Percentiles rank a stretch among this genome's conserved stretches.
These are phyloP conservation scores for Drosophila lutescens DNA, from an alignment of 2,888 invertebrate species.

Conservation along the genomic window DNA sequence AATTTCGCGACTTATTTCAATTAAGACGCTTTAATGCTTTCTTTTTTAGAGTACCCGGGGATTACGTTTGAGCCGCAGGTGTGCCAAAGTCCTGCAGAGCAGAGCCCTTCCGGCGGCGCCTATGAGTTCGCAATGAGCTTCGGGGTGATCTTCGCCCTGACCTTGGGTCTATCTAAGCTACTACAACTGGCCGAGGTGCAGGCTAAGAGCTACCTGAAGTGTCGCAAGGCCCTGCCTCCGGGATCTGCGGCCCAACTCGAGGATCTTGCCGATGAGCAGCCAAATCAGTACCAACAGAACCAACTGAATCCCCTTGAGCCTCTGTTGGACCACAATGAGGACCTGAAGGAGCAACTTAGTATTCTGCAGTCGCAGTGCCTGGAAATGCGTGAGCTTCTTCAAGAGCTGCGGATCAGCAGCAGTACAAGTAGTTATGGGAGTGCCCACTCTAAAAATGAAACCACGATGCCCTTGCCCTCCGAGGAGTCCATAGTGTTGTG, in stretches of 20 bases:
- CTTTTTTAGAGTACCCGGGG: conserved; percentile 39
- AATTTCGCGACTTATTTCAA: too few relatives aligned
- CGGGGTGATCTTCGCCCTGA: conserved; percentile 42
- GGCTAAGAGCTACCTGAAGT: conserved; percentile 5
- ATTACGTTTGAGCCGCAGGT: conserved; percentile 3
- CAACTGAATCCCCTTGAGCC: neutral
- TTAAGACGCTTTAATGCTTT: neutral
- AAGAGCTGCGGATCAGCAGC: conserved; percentile 46
- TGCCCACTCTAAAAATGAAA: conserved; percentile 13
- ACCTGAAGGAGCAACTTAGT: conserved; percentile 45
- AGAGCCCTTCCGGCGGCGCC: neutral
- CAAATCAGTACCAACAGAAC: neutral
- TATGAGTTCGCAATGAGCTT: conserved; percentile 38
- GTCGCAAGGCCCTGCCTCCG: neutral
- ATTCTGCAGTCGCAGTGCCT: conserved; percentile 47
- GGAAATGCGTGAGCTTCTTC: conserved; percentile 38
- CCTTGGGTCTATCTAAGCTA: conserved; percentile 37
- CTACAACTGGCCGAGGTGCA: conserved; percentile 35
- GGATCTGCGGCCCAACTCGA: neutral
- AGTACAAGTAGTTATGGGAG: neutral
- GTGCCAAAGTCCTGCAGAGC: neutral
- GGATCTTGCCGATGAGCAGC: neutral
- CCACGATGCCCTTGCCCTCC: neutral
- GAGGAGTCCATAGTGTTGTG: conserved; percentile 1
- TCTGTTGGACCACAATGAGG: conserved; percentile 13